These are phyloP conservation scores for Kryphioiulus occultus DNA, from an alignment of 2,888 invertebrate genomes.

Conservation along the genomic window DNA sequence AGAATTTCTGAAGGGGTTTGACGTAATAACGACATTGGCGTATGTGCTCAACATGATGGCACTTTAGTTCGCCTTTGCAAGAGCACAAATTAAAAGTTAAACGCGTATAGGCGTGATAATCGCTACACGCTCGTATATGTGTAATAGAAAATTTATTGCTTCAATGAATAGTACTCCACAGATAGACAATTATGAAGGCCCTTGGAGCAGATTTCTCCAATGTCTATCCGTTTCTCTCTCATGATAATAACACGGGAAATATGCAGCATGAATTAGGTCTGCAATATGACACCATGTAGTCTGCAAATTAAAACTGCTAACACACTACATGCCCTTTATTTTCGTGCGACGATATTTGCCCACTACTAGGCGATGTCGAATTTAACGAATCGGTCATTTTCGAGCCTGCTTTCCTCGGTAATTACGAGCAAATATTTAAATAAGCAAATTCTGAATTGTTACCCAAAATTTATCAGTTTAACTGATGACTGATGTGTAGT, in stretches of 20 bases:
- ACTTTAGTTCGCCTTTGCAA: conserved; percentile 33
- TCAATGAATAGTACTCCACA: conserved; percentile 44
- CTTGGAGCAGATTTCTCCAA: neutral
- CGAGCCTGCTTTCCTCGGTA: no score
- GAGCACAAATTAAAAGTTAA: conserved; percentile 42
- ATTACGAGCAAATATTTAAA: no score
- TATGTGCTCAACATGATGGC: neutral
- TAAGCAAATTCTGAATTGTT: no score
- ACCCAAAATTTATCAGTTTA: no score
- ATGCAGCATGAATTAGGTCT: neutral
- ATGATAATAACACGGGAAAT: neutral
- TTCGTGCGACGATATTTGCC: neutral
- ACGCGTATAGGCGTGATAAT: conserved; percentile 42
- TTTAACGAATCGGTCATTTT: no score
- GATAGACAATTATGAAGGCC: conserved; percentile 43
- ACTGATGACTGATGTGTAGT: no score
- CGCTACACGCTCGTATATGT: conserved; percentile 36
- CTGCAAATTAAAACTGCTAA: neutral
- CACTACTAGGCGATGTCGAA: no score
- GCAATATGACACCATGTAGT: neutral
- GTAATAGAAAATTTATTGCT: conserved; percentile 46
- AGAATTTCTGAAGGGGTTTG: conserved; percentile 8
- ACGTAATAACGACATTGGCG: neutral
- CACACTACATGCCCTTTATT: neutral
- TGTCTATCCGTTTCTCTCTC: neutral